Conservation (phyloP, 2,888 invertebrate species). For the Xylota sylvarum region DNA sequence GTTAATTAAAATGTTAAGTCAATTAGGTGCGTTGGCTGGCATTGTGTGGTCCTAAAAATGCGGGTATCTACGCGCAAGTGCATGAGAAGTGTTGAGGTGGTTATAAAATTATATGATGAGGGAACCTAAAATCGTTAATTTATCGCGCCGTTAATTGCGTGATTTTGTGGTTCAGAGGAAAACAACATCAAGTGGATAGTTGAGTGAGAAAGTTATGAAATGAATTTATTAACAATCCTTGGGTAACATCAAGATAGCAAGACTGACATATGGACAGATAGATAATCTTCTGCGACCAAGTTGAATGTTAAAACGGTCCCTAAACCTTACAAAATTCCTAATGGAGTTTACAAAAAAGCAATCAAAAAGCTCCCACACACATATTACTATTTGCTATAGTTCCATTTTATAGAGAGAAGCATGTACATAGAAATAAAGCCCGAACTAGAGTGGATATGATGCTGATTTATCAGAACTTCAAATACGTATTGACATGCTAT, state of each 20-base stretch:
- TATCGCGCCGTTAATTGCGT: constrained; percentile 34
- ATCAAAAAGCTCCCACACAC: no score
- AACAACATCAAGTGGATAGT: constrained; percentile 1
- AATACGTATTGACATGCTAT: no score
- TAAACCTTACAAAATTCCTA: no score
- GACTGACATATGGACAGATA: no score
- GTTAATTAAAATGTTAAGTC: constrained; percentile 70
- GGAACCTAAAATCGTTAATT: constrained; percentile 36
- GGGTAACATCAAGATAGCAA: not conserved
- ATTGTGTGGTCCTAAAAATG: constrained; percentile 54
- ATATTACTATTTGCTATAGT: no score
- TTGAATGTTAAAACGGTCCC: no score
- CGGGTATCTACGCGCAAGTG: constrained; percentile 30
- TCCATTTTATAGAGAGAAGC: no score
- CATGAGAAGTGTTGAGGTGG: constrained; percentile 28
- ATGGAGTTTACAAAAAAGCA: no score
- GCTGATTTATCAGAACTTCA: no score
- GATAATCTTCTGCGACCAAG: no score
- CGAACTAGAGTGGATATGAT: no score
- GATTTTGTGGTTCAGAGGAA: constrained; percentile 22
- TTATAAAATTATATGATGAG: constrained; percentile 9
- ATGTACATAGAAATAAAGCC: no score
- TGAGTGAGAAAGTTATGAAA: not conserved
- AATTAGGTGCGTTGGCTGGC: constrained; percentile 66
- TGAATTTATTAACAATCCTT: not conserved